Base-by-base conservation (phyloP, 1,140 invertebrate species). In the Cyclargus thomasi region DNA sequence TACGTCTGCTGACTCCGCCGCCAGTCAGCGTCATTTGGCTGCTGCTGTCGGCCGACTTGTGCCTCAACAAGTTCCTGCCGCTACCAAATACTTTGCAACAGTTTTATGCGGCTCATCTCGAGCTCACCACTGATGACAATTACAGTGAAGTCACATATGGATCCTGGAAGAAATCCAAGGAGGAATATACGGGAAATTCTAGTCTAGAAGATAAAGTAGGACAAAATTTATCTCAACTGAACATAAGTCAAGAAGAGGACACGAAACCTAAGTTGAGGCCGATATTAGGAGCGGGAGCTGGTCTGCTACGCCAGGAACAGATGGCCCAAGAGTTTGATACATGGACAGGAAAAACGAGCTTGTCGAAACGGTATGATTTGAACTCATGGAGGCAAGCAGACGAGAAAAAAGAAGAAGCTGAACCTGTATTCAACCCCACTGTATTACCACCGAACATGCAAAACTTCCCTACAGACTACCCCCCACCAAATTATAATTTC, bases 61-160 rank as follows among this genome's bases (percentile, higher is more conserved):
- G 86, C 47, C 76, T 89, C 0, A 90, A 90, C 76, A 90, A 90
- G 63, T 90, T 90, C 69, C 78, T 90, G 0, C 88, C 88, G 0
- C 70, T 90, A 6, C 88, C 88, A 0, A 88, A 88, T 66, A 86
- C 79, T 0, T 36, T 90, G 8, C 88, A 90, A 59, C 85, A 89
- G 72, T 89, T 90, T 77, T 90, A 90, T 59, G 88, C 88, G 0
- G 77, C 86, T 0, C 83, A 90, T 55, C 64, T 90, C 6, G 85
- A 90, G 16, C 62, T 90, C 6, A 81, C 81, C 4, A 71, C 78
- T 0, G 88, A 90, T 6, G 84, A 88, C 4, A 84, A 72, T 23
- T 90, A 81, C 70, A 87, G 80, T 18, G 86, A 90, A 77, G 85
- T 90, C 10, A 81, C 76, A 36, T 90, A 89, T 21, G 88, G 88